These are phyloP conservation scores for Homarus gammarus DNA, from an alignment of 2,888 invertebrate genomes.

Conservation along the genomic window DNA sequence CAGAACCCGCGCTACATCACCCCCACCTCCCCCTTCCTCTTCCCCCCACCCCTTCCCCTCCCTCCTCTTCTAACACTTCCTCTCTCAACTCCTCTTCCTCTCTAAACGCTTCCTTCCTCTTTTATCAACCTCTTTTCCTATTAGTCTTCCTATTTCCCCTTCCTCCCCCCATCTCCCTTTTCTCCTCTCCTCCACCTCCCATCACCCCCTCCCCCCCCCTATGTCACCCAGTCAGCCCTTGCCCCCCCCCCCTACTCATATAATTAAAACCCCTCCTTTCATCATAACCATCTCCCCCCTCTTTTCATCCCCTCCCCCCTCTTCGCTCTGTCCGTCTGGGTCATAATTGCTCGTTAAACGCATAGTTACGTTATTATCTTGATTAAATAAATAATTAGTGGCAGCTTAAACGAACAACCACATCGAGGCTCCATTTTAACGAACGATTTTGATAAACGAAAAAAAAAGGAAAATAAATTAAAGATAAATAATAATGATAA, in stretches of 20 bases:
- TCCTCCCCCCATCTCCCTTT: background rate
- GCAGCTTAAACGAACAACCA: background rate
- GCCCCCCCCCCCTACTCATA: background rate
- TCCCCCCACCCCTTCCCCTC: background rate
- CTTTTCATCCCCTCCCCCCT: background rate
- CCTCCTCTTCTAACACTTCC: slow-evolving; percentile 1
- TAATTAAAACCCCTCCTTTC: no score
- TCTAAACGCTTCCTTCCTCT: background rate
- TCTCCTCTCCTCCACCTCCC: background rate
- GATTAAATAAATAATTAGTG: slow-evolving; percentile 34
- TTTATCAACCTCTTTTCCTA: no score
- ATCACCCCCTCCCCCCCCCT: background rate
- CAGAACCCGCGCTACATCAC: no score
- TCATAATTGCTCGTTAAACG: slow-evolving; percentile 22
- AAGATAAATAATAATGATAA: no score
- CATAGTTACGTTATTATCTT: slow-evolving; percentile 38
- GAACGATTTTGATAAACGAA: no score
- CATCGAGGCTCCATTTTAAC: background rate
- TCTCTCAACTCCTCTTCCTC: background rate
- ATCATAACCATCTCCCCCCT: background rate
- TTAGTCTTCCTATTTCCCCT: no score
- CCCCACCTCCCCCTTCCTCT: background rate
- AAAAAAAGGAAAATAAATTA: no score
- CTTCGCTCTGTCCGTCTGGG: background rate
- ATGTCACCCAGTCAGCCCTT: no score